Base-by-base conservation (phyloP, 2,113 vertebrate species). In the Blennius ocellaris region DNA sequence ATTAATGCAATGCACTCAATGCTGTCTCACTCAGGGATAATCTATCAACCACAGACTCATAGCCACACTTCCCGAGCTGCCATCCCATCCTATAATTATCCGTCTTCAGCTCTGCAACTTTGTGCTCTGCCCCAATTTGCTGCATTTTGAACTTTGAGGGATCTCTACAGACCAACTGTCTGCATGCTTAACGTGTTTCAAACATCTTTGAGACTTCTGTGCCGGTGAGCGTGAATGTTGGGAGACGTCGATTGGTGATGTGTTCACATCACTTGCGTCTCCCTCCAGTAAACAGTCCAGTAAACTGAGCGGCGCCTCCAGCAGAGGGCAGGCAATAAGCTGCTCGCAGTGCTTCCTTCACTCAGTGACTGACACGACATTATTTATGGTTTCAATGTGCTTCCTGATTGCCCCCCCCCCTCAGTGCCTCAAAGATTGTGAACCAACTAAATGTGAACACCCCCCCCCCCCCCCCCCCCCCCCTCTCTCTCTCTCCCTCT, bases 251-350 rank as follows among this genome's bases (percentile, higher is more conserved):
- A 47, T n/a, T 48, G 15, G 14, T 15, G 14, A 48, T 48, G 5
- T 48, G 62, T 52, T 37, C 47, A 30, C 2, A 5, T 36, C n/a
- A 40, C 16, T 37, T 5, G 5, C 15, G 14, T 9, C 10, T 43
- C 51, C 7, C 4, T 74, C 49, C 11, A n/a, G 36, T 53, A 6
- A 60, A 50, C 44, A 68, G 45, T 48, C 15, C 17, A 58, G 16
- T 14, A 61, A 37, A 41, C 67, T 81, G 0, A 53, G 47, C 41
- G 39, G 41, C 52, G 47, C 59, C 61, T 76, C 87, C 91, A 92
- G 83, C 83, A 90, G 91, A 73, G 89, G 90, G 89, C 87, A 84
- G 81, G 40, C 49, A 57, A n/a, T 21, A 49, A 11, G 57, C 60
- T 73, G 54, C 61, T 66, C 63, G 57, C 51, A 37, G 1, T 41